phyloP scores from a whole-genome alignment of 2,797 vertebrate genomes.

The Leuciscus waleckii region DNA sequence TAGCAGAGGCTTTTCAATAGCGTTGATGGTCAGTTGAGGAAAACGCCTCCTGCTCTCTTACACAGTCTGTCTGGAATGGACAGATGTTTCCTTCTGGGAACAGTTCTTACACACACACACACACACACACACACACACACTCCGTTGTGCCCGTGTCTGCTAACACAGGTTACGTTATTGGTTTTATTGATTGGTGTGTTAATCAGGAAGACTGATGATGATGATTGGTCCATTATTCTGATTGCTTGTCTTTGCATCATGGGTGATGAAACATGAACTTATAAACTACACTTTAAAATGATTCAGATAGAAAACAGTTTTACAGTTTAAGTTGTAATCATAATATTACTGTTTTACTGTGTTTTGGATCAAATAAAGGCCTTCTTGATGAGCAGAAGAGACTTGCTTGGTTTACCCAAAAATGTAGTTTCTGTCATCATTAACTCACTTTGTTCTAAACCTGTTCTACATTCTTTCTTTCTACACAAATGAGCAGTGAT shows the following conservation, averaged over 20 bases:
- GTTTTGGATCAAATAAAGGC: not conserved
- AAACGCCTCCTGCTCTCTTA: slow-evolving; percentile 73
- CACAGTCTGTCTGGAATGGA: slow-evolving; percentile 87
- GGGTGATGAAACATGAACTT: not conserved
- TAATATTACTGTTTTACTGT: not conserved
- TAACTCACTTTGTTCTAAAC: not conserved
- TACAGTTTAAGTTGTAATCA: not conserved
- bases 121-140: slow-evolving; percentile 27
- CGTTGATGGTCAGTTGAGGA: slow-evolving; percentile 67
- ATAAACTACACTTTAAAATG: not conserved
- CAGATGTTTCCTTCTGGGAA: slow-evolving; percentile 86
- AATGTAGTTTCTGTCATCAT: not conserved
- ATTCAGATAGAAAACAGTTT: not conserved
- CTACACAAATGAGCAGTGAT: not conserved
- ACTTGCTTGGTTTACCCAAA: not conserved
- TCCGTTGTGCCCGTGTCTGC: not conserved
- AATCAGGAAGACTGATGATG: not conserved
- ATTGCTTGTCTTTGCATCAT: not conserved
- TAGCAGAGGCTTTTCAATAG: slow-evolving; percentile 78
- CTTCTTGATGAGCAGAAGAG: not conserved
- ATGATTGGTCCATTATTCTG: not conserved
- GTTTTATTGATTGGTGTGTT: not conserved
- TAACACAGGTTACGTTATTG: not conserved
- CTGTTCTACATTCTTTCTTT: not conserved
- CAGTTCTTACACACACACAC: slow-evolving; percentile 34